phyloP scores from a whole-genome alignment of 2,888 invertebrate genomes.

The Scaptomyza cyrtandrae region DNA sequence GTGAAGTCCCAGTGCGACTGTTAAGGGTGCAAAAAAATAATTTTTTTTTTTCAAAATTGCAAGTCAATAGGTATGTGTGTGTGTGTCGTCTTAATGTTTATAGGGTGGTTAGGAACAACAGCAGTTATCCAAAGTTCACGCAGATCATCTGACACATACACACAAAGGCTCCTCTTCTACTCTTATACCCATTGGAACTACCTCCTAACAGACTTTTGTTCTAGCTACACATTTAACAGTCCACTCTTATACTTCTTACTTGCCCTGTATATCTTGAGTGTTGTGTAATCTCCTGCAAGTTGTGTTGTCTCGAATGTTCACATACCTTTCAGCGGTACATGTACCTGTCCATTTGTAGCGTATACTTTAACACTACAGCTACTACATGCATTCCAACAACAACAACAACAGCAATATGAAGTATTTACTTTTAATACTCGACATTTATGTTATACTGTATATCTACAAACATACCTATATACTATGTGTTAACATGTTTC shows the following conservation, averaged over 20 bases:
- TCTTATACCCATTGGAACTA: not conserved
- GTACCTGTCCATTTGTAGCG: conserved; percentile 47
- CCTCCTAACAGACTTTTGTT: not conserved
- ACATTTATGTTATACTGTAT: conserved; percentile 1
- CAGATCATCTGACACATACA: conserved; percentile 1
- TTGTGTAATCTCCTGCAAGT: conserved; percentile 42
- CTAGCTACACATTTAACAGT: not conserved
- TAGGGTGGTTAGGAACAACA: conserved; percentile 1
- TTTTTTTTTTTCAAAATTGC: not conserved
- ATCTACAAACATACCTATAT: conserved; percentile 17
- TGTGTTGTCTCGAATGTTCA: conserved; percentile 37
- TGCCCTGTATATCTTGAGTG: conserved; percentile 31
- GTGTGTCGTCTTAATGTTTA: conserved; percentile 10
- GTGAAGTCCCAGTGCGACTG: conserved; percentile 71
- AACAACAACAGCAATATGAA: conserved; percentile 12
- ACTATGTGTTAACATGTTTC: conserved; percentile 30
- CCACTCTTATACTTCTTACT: conserved; percentile 14
- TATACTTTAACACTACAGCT: conserved; percentile 48
- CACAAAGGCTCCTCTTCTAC: not conserved
- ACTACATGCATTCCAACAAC: conserved; percentile 37
- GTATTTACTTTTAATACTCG: conserved; percentile 24
- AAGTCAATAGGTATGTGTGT: conserved; percentile 15
- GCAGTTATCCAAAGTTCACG: not conserved
- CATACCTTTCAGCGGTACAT: conserved; percentile 27
- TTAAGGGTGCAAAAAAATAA: conserved; percentile 35